These are phyloP conservation scores for Paramormyrops hopkinsi DNA, from an alignment of 2,797 vertebrate species.

Conservation along the genomic window DNA sequence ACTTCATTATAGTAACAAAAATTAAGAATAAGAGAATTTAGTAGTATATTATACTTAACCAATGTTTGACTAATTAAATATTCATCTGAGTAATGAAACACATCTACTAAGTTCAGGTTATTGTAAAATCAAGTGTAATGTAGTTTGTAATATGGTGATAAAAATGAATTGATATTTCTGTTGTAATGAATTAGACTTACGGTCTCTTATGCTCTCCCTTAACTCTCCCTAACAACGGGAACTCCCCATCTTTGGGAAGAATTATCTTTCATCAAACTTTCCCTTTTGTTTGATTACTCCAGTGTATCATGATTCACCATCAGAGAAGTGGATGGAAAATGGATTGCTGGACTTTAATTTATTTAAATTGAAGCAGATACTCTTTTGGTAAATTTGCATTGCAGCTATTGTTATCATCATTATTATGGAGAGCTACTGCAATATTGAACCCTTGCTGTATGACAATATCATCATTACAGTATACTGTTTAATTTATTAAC, in stretches of 20 bases:
- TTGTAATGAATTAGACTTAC: neutral
- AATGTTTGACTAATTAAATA: neutral
- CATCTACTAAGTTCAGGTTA: neutral
- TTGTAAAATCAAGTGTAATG: neutral
- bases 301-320: neutral
- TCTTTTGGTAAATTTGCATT: neutral
- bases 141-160: neutral
- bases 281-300: neutral
- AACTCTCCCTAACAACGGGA: neutral
- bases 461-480: neutral
- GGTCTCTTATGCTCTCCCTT: neutral
- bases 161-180: neutral
- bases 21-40: neutral
- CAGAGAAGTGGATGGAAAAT: neutral
- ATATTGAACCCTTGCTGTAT: neutral
- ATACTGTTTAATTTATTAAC: neutral
- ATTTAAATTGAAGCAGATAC: neutral
- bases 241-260: neutral
- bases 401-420: neutral
- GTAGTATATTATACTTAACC: neutral
- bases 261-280: neutral
- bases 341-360: neutral
- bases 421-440: neutral
- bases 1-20: neutral
- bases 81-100: neutral